These are phyloP conservation scores for Tiliqua scincoides DNA, from an alignment of 2,113 vertebrate genomes.

Conservation along the genomic window DNA sequence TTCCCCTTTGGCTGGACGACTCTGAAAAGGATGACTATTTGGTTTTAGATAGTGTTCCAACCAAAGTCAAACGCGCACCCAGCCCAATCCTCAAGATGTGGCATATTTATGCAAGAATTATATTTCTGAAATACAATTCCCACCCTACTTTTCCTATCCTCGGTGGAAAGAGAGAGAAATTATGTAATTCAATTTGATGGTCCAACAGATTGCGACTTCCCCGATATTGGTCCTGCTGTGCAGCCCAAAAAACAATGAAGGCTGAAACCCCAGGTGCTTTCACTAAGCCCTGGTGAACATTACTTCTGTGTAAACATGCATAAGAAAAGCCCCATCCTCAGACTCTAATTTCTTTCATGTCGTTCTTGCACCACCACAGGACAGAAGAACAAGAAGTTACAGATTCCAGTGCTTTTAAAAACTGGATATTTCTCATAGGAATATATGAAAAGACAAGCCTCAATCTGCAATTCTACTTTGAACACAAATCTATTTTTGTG, in stretches of 20 bases:
- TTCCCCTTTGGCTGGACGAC: neutral
- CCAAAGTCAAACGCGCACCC: neutral
- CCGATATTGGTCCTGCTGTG: neutral
- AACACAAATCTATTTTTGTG: slow-evolving; percentile 25
- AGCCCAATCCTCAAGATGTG: neutral
- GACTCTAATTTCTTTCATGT: neutral
- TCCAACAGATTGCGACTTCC: neutral
- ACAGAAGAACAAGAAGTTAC: neutral
- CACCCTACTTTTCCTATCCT: neutral
- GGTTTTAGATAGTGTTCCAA: neutral
- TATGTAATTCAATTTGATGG: neutral
- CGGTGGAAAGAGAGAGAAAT: neutral
- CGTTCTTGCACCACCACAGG: neutral
- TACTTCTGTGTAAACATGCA: neutral
- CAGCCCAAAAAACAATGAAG: neutral
- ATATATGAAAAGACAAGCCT: slow-evolving; percentile 4
- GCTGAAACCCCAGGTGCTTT: neutral
- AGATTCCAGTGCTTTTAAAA: neutral
- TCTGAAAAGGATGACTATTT: neutral
- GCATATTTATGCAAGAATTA: neutral
- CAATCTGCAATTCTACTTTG: neutral
- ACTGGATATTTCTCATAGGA: neutral
- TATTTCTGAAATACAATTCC: neutral
- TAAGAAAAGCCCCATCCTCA: neutral
- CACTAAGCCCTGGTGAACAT: neutral